A percentile compares a stretch with the other conserved stretches of the same genome.
phyloP scores from a whole-genome alignment of 2,113 vertebrate genomes.

The Aegypius monachus region DNA sequence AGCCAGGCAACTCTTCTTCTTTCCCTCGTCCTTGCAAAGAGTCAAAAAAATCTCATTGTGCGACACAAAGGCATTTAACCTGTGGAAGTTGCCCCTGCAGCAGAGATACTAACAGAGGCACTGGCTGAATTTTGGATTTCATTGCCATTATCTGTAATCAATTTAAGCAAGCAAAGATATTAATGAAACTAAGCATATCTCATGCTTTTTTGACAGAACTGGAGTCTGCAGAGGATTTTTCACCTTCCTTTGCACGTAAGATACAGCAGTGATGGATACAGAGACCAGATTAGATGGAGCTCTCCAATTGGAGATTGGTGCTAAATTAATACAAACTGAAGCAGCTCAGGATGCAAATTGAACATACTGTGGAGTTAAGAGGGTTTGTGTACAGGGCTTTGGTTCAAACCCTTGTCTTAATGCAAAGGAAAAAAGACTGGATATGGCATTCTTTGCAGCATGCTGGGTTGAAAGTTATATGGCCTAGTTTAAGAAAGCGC shows the following conservation, averaged over 20 bases:
- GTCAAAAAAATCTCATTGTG: neutral
- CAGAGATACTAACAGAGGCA: neutral
- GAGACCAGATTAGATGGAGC: neutral
- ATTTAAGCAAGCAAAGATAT: neutral
- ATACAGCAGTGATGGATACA: neutral
- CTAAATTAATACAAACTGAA: slow-evolving; percentile 16
- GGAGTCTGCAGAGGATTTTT: neutral
- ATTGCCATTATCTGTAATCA: neutral
- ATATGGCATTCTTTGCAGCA: neutral
- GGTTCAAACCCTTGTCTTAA: neutral
- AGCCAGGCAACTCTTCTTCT: neutral
- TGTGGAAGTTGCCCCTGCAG: neutral
- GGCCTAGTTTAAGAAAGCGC: neutral
- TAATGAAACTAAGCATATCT: neutral
- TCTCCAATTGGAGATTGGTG: neutral
- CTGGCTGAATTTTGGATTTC: neutral
- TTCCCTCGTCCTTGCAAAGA: neutral
- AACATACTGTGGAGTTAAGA: neutral
- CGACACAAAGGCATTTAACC: neutral
- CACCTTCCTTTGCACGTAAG: neutral
- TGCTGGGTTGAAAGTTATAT: neutral
- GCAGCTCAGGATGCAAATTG: neutral
- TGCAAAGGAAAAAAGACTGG: neutral
- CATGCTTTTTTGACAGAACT: neutral
- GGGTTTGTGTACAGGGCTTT: neutral